These are phyloP conservation scores for Glyptemys insculpta DNA, from an alignment of 2,797 vertebrate species.

Conservation along the genomic window DNA sequence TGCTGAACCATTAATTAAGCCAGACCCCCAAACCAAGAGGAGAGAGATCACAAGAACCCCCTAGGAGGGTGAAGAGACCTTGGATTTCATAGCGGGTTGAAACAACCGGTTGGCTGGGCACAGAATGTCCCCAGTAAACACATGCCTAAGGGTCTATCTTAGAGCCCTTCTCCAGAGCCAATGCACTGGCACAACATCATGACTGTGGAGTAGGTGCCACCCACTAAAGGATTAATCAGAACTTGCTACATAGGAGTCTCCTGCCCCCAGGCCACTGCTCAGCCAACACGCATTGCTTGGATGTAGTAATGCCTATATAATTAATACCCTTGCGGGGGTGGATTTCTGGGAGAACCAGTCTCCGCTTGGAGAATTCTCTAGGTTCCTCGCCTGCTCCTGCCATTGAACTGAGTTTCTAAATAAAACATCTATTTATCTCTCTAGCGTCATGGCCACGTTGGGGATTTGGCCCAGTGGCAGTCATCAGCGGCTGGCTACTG, in stretches of 20 bases:
- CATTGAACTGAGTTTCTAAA: not conserved
- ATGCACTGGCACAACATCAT: not conserved
- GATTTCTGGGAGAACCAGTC: not conserved
- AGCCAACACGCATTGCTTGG: not conserved
- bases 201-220: not conserved
- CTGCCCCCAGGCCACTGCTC: not conserved
- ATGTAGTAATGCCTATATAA: not conserved
- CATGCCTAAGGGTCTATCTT: not conserved
- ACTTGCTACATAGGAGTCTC: not conserved
- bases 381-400: not conserved
- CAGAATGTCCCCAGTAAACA: not conserved
- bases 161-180: not conserved
- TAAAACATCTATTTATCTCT: not conserved
- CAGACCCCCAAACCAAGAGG: not conserved
- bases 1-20: not conserved
- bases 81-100: rapidly evolving
- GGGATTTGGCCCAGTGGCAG: not conserved
- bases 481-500: not conserved
- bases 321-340: not conserved
- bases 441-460: not conserved
- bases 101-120: not conserved
- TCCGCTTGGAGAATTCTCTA: not conserved
- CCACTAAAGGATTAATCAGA: not conserved
- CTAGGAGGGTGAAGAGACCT: not conserved
- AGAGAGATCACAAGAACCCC: not conserved